Evolutionary conservation across 2,797 vertebrate species (phyloP), one percentile per base, ranked within the genome.

Genomic region (Epinephelus awoara): DNA sequence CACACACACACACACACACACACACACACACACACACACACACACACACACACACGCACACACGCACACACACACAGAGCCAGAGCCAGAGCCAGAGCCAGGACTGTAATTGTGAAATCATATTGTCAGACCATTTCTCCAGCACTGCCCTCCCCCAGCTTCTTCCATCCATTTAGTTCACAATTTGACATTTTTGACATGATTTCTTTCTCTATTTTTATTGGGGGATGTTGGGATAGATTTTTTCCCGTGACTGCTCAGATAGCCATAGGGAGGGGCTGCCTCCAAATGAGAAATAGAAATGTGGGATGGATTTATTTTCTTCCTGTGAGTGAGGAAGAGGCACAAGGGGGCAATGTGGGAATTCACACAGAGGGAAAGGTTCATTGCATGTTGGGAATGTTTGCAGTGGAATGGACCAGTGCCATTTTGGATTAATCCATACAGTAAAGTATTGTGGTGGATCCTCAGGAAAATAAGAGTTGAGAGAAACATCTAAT

Each of bases 31-130:
- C 46, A 10, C 46, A 46, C 25, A 23, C 44, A 27, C 13, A 3
- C 49, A 62, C 40, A 19, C 65, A 62, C 29, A 12, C 27, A 11
- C 46, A 34, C 25, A 25, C 44, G 21, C 14, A 4, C 25, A 62
- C 5, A 17, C 46, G 21, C 40, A 38, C 44, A 27, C 14, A 4
- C 25, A 62, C 5, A 5, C 27, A 29, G 27, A 29, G 27, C 27
- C 14, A 4, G 19, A 62, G 5, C 27, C 27, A 29, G 27, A 29
- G 27, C 27, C 38, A 63, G 1, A 34, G 40, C 51, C 61, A 61
- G 3, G 27, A 47, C 59, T 77, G 54, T 71, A 72, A 80, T 73
- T 79, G 57, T 51, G 25, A 76, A 74, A 82, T 85, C 50, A 82
- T 65, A 40, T 75, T 74, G 72, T 79, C 69, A 67, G 29, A 34